These are phyloP conservation scores for Todiramphus chloris DNA, from an alignment of 2,113 vertebrate species.

Conservation along the genomic window DNA sequence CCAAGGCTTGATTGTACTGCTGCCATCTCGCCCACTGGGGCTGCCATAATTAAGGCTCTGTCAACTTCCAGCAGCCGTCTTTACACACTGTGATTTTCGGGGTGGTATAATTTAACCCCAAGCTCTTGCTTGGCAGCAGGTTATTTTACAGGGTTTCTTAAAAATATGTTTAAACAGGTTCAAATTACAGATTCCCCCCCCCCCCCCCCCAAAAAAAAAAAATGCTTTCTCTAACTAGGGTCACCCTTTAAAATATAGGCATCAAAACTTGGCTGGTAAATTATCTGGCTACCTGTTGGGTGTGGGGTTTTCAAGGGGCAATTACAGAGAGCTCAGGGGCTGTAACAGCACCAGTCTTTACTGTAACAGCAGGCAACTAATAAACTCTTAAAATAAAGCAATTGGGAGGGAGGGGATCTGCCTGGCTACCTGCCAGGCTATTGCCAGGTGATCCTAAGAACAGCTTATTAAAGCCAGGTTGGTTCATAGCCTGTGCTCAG, in stretches of 20 bases:
- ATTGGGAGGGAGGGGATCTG: background rate
- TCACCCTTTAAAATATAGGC: background rate
- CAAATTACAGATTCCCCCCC: background rate
- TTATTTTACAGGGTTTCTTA: slow-evolving; percentile 19
- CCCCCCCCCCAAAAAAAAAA: fast-evolving
- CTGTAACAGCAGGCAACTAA: background rate
- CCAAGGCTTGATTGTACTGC: background rate
- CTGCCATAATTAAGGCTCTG: slow-evolving; percentile 11
- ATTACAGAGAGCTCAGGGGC: background rate
- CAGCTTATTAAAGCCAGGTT: background rate
- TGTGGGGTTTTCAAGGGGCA: background rate
- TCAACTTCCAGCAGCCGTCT: slow-evolving; percentile 31
- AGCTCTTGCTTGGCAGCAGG: background rate
- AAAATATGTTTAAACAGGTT: slow-evolving; percentile 30
- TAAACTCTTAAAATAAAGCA: background rate
- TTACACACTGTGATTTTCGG: background rate
- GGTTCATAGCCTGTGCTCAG: background rate
- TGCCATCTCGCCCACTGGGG: background rate
- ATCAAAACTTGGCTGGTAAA: background rate
- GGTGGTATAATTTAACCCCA: slow-evolving; percentile 29
- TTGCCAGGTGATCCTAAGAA: background rate
- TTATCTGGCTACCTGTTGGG: background rate
- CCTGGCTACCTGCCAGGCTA: background rate
- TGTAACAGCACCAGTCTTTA: background rate
- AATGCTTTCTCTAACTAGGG: background rate